Evolutionary conservation across 2,113 vertebrate species (phyloP), one percentile per base, ranked within the genome.

Genomic region (Dasyprocta punctata): DNA sequence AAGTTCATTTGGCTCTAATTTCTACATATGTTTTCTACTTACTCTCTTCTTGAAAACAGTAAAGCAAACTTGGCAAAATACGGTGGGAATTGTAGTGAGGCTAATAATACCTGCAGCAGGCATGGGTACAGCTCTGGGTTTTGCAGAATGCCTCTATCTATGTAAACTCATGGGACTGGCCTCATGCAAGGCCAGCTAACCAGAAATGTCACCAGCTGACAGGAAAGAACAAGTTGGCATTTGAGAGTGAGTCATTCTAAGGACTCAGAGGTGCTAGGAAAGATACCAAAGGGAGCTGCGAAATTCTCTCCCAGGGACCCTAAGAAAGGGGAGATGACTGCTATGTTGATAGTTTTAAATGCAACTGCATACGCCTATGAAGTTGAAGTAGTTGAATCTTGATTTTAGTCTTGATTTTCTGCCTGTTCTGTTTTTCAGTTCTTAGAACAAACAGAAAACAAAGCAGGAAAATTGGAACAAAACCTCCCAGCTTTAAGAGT

Each of bases 181-280:
- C 69, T 80, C 26, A 0, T 2, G 71, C 44, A 47, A 1, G 6
- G 38, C 81, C 0, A 0, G 75, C 81, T 78, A 73, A 69, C 9
- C 20, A 71, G 58, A 94, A 95, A 92, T 94, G 94, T 65, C 97
- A 93, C 78, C 82, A 89, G 93, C 91, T 86, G 93, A 80, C 86
- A 19, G 77, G 52, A 77, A 83, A 65, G 73, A 38, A 14, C 86
- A 63, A 19, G 84, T 10, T 86, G 93, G 84, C 82, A 86, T 94
- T 95, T 95, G 84, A 88, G 3, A 83, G 44, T 95, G 90, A 96
- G 82, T 95, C 85, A 81, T 47, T 41, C 44, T 56, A 9, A 91
- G 83, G 47, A 83, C 69, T 78, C 67, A 52, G 87, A 69, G 58
- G 44, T 60, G 47, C 5, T 9, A 28, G 80, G 20, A 88, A 60